Evolutionary conservation across 2,888 invertebrate genomes (phyloP).

Genomic region (Caenorhabditis parvicauda): DNA sequence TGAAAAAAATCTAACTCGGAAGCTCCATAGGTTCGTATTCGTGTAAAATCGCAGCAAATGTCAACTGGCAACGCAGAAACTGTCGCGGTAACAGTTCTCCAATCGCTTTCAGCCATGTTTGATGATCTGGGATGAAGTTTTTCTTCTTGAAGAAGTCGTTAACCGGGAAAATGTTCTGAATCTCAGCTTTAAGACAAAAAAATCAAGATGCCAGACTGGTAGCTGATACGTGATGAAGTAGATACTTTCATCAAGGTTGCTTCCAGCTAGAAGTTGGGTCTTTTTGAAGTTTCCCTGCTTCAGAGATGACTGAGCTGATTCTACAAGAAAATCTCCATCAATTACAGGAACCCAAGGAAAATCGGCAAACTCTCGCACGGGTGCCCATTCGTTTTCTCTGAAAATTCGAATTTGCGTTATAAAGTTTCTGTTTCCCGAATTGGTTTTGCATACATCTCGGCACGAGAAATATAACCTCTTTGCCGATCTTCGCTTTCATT

Average conservation of each 20-base stretch:
- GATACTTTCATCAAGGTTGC: constrained; percentile 88
- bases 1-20: too few relatives aligned
- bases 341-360: constrained; percentile 77
- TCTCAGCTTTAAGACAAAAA: not conserved
- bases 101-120: constrained; percentile 54
- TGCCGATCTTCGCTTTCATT: too few relatives aligned
- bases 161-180: constrained; percentile 76
- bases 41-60: constrained; percentile 79
- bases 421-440: not conserved
- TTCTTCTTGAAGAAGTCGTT: constrained; percentile 57
- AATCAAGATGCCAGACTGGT: constrained; percentile 19
- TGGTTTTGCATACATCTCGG: too few relatives aligned
- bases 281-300: constrained; percentile 74
- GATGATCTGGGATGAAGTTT: constrained; percentile 56
- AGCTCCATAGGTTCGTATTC: constrained; percentile 89
- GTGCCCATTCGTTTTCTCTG: constrained; percentile 59
- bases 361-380: constrained; percentile 65
- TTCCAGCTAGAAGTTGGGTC: constrained; percentile 85
- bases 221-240: constrained; percentile 90
- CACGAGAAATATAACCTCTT: too few relatives aligned
- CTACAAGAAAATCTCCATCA: constrained; percentile 86
- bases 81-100: constrained; percentile 54
- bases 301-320: constrained; percentile 64
- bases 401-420: not conserved
- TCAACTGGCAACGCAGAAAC: constrained; percentile 37